These are phyloP conservation scores for Drosophila lini DNA, from an alignment of 1,140 invertebrate genomes.

Conservation along the genomic window DNA sequence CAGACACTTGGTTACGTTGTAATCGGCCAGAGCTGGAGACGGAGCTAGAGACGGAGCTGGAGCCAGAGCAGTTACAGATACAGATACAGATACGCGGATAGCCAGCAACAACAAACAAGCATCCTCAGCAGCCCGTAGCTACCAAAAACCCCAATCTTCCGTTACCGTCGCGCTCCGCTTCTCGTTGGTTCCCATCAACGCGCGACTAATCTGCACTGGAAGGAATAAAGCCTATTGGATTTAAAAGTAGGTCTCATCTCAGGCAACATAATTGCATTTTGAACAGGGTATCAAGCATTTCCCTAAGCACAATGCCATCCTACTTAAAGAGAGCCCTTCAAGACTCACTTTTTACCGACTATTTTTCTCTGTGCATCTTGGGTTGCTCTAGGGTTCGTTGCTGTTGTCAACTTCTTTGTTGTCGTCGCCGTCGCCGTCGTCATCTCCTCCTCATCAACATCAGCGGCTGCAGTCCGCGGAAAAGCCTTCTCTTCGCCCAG, in stretches of 20 bases:
- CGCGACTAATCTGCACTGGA: conserved; percentile 33
- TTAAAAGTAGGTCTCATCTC: not conserved
- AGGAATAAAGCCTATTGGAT: not conserved
- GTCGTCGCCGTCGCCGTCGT: conserved; percentile 40
- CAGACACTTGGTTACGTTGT: conserved; percentile 66
- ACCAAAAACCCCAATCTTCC: conserved; percentile 53
- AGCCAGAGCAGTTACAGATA: conserved; percentile 11
- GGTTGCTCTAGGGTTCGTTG: conserved; percentile 29
- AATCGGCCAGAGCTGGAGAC: conserved; percentile 32
- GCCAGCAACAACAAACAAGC: conserved; percentile 64
- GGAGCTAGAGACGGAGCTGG: not conserved
- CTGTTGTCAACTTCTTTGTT: conserved; percentile 60
- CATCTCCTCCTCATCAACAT: conserved; percentile 71
- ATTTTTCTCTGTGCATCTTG: conserved; percentile 32
- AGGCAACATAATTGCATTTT: not conserved
- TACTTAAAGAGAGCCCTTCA: conserved; percentile 4
- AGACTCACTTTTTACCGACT: conserved; percentile 17
- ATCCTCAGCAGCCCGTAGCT: conserved; percentile 74
- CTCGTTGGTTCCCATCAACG: conserved; percentile 35
- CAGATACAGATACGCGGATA: conserved; percentile 50
- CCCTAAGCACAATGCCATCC: not conserved
- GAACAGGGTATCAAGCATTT: too few species aligned
- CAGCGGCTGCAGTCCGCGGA: conserved; percentile 12
- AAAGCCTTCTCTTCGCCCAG: conserved; percentile 45
- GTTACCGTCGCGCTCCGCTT: conserved; percentile 23